A percentile compares a stretch with the other conserved stretches of the same genome.
These are phyloP conservation scores for Catostomus latipinnis DNA, from an alignment of 2,797 vertebrate genomes.

Conservation along the genomic window DNA sequence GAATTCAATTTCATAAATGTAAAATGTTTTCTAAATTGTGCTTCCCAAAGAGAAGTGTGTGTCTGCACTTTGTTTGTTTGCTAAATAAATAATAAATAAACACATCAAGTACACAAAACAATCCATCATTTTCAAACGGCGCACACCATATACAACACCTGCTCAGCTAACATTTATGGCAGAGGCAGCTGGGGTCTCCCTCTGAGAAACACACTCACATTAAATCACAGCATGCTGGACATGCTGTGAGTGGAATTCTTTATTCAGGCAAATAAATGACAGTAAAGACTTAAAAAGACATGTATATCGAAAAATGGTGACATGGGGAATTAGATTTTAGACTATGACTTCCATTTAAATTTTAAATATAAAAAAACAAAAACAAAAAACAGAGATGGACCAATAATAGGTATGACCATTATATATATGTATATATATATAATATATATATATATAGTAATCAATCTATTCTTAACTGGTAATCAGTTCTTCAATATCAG, in stretches of 20 bases:
- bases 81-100: conserved; percentile 23
- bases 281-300: too few species aligned
- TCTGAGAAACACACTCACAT: conserved; percentile 49
- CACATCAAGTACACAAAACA: conserved; percentile 31
- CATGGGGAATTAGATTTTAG: neutral
- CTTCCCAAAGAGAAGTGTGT: conserved; percentile 26
- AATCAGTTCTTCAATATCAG: too few species aligned
- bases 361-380: too few species aligned
- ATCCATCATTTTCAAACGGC: conserved; percentile 35
- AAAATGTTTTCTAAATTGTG: neutral
- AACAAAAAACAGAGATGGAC: too few species aligned
- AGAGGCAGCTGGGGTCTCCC: conserved; percentile 56
- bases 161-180: conserved; percentile 59
- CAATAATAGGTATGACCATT: too few species aligned
- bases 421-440: too few species aligned
- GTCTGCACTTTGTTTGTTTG: conserved; percentile 7
- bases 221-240: conserved; percentile 55
- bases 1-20: neutral
- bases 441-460: too few species aligned
- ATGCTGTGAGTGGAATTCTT: conserved; percentile 55
- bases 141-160: conserved; percentile 48
- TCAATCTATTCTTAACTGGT: too few species aligned
- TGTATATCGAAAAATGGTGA: neutral
- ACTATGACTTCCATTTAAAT: too few species aligned
- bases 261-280: conserved; percentile 21